phyloP scores from a whole-genome alignment of 2,888 invertebrate species.

The Acanthosoma haemorrhoidale region DNA sequence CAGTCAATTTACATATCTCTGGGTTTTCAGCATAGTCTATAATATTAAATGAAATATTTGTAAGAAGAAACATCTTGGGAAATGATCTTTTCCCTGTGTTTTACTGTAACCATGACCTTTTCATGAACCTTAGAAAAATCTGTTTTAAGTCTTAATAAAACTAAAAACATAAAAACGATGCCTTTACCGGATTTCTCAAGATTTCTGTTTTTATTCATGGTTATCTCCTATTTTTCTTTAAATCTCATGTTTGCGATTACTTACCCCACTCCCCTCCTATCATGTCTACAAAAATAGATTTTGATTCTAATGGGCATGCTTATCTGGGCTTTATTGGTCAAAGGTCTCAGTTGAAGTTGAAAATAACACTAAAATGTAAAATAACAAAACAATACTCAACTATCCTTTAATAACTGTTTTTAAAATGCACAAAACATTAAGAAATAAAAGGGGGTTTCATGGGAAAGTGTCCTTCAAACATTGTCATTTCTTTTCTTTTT shows the following conservation, averaged over 20 bases:
- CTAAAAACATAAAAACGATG: neutral
- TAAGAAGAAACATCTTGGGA: slow-evolving; percentile 16
- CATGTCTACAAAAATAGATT: too few relatives aligned
- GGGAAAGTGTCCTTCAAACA: slow-evolving; percentile 24
- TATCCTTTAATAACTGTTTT: slow-evolving; percentile 20
- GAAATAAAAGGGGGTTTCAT: slow-evolving; percentile 32
- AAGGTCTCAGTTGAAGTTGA: slow-evolving; percentile 23
- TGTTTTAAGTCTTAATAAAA: neutral
- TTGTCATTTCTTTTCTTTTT: neutral
- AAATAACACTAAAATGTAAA: neutral
- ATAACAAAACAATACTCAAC: too few relatives aligned
- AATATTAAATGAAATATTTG: slow-evolving; percentile 8
- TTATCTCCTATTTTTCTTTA: slow-evolving; percentile 8
- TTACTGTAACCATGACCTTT: neutral
- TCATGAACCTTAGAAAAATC: slow-evolving; percentile 13
- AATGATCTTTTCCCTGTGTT: slow-evolving; percentile 13
- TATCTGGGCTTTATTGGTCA: slow-evolving; percentile 33
- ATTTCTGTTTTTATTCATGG: slow-evolving; percentile 10
- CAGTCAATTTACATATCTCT: slow-evolving; percentile 32
- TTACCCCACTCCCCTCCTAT: neutral
- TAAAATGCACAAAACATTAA: slow-evolving; percentile 22
- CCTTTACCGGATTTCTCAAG: slow-evolving; percentile 11
- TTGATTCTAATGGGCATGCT: slow-evolving; percentile 30
- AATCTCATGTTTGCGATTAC: neutral
- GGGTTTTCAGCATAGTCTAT: slow-evolving; percentile 25